phyloP scores from a whole-genome alignment of 2,888 invertebrate species.

The Agelastica alni region DNA sequence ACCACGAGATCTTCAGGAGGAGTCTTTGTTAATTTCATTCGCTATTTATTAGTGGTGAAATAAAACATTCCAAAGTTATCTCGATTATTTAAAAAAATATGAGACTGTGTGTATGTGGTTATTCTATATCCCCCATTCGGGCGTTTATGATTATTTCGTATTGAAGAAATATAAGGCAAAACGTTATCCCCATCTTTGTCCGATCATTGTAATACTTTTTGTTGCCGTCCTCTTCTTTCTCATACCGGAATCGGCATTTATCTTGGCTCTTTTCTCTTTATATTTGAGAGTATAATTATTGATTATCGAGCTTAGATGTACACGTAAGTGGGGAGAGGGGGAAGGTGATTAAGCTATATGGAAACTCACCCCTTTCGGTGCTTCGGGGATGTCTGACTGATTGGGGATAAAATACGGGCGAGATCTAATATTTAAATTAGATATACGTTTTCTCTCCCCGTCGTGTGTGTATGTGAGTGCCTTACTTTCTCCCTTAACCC shows the following conservation, averaged over 20 bases:
- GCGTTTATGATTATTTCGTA: constrained; percentile 19
- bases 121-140: not conserved
- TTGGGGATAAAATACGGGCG: constrained; percentile 57
- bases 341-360: constrained; percentile 64
- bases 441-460: constrained; percentile 40
- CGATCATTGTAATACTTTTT: not conserved
- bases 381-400: constrained; percentile 53
- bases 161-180: constrained; percentile 34
- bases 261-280: constrained; percentile 59
- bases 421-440: constrained; percentile 58
- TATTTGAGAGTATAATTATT: constrained; percentile 67
- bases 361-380: constrained; percentile 60
- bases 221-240: constrained; percentile 46
- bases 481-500: constrained; percentile 33
- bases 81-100: no score
- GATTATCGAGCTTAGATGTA: constrained; percentile 61
- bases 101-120: no score
- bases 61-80: no score
- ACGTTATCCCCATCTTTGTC: constrained; percentile 3
- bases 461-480: constrained; percentile 25
- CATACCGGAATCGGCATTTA: constrained; percentile 52
- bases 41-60: no score
- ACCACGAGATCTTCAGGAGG: no score
- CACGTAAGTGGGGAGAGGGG: constrained; percentile 53
- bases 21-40: no score